Percentiles rank a stretch among this genome's conserved stretches.
phyloP scores from a whole-genome alignment of 1,140 invertebrate genomes.

The Drosophila kanapiae region DNA sequence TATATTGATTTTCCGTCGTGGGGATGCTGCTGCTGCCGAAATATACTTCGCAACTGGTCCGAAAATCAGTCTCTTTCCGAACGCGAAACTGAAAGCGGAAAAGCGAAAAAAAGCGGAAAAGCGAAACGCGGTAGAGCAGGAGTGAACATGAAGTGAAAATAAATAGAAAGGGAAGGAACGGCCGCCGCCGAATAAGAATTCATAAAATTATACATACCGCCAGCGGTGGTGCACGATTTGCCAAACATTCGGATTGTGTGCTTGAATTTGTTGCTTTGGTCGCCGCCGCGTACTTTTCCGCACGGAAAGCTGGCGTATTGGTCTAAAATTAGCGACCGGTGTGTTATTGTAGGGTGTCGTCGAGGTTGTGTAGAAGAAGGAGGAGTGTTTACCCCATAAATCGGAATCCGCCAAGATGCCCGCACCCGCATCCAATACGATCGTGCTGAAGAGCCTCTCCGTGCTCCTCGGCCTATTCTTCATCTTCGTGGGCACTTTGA shows the following conservation, averaged over 20 bases:
- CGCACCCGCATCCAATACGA: constrained; percentile 86
- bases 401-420: constrained; percentile 64
- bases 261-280: constrained; percentile 59
- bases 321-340: constrained; percentile 78
- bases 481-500: constrained; percentile 96
- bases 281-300: constrained; percentile 50
- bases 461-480: constrained; percentile 97
- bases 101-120: constrained; percentile 6
- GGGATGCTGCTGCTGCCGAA: constrained; percentile 65
- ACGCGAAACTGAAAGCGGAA: constrained; percentile 52
- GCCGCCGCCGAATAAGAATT: constrained; percentile 49
- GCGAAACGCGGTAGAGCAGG: neutral
- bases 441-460: constrained; percentile 95
- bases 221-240: constrained; percentile 52
- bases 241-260: constrained; percentile 71
- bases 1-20: constrained; percentile 71
- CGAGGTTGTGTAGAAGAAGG: constrained; percentile 35
- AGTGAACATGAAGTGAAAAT: constrained; percentile 31
- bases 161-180: constrained; percentile 21
- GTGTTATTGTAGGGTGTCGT: constrained; percentile 71
- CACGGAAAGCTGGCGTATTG: constrained; percentile 64
- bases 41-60: constrained; percentile 65
- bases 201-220: constrained; percentile 74
- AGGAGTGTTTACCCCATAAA: constrained; percentile 39
- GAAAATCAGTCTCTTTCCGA: constrained; percentile 69